Evolutionary conservation across 2,888 invertebrate species (phyloP), one percentile per base, ranked within the genome.

Genomic region (Cataglyphis livida): DNA sequence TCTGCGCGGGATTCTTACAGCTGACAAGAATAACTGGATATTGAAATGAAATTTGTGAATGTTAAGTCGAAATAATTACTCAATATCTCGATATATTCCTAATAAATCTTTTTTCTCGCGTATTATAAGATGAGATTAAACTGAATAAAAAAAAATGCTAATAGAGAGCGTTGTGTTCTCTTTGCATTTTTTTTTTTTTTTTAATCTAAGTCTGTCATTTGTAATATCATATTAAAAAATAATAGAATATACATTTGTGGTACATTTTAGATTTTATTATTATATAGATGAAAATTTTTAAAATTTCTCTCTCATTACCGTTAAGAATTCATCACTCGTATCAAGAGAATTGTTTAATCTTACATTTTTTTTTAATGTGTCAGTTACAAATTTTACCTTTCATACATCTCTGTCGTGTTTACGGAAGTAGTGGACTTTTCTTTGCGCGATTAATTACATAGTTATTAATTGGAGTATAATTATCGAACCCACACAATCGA

Each of bases 391-490:
- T 41, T 12, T 41, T 0, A 3, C 12, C 9, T 41, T 41, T 3
- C 10, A 91, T 85, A 88, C 76, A 86, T 87, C 81, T 84, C 57
- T 74, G 84, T 82, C 70, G 57, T 70, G 71, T 65, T 81, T 68
- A 59, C 83, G 44, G 85, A 85, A 85, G 87, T 84, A 85, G 81
- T 84, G 41, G 48, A 10, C 21, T 15, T 54, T 70, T 85, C 87
- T 68, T 62, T 64, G 61, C 66, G 44, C 83, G 64, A 82, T 86
- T 81, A 59, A 64, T 75, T 75, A 82, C 82, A 62, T 83, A 57
- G 82, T 83, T 85, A 81, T 82, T 82, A 90, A 91, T 88, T 90
- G 90, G 88, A 87, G 66, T 81, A 86, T 89, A 90, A 91, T 91
- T 91, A 90, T 85, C 90, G 86, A 89, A 85, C 86, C 82, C 79